Evolutionary conservation across 2,113 vertebrate species (phyloP), one percentile per base, ranked within the genome.

Genomic region (Scopus umbretta): DNA sequence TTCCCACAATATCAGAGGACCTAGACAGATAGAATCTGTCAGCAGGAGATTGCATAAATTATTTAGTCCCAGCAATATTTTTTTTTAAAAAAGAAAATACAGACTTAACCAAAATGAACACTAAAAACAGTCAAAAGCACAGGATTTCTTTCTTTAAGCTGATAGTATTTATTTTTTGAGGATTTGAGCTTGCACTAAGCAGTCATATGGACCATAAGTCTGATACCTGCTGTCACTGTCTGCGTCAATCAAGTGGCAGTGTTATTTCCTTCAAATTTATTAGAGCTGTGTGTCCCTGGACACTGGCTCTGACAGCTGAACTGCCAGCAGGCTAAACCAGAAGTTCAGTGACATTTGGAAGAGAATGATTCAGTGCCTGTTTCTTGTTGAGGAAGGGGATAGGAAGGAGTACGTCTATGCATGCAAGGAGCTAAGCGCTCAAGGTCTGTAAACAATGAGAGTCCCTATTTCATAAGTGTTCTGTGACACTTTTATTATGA

Each of bases 291-390:
- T 94, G 81, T 94, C 92, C 91, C 67, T 86, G 71, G 82, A 96
- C 81, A 75, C 23, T 40, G 29, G 11, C 58, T 94, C 34, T 62
- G 71, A 94, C 84, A 97, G 72, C 72, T 91, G 80, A 83, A 86
- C 68, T 90, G 96, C 94, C 95, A 97, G 92, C 43, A 96, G 97
- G 96, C 96, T 94, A 95, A 97, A 94, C 55, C 38, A 47, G 49
- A 97, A 96, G 47, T 88, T 97, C 90, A 94, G 79, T 97, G 96
- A 95, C 93, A 95, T 94, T 84, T 96, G 85, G 92, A 95, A 55
- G 55, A 71, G 75, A 88, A 86, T 94, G 73, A 95, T 86, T 94
- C 84, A 97, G 65, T 3, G 22, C 49, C 25, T 53, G 38, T 61
- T 66, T 83, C 9, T 32, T 95, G 32, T 29, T 93, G 76, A 94